These are phyloP conservation scores for Emydocephalus ijimae DNA, from an alignment of 2,113 vertebrate species.

Conservation along the genomic window DNA sequence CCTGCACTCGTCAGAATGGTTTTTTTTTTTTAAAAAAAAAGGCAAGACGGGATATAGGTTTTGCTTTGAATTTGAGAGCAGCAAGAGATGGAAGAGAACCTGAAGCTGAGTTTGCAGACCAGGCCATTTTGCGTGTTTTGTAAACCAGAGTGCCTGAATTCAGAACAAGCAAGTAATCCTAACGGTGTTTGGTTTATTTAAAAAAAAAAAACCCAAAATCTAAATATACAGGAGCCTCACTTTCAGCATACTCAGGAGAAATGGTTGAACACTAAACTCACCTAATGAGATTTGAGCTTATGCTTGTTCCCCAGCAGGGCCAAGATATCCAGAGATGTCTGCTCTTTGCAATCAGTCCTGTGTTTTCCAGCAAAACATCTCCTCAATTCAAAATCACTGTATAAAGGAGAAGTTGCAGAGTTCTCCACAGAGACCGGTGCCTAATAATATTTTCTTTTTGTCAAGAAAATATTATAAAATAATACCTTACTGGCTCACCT, in stretches of 20 bases:
- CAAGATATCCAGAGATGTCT: background rate
- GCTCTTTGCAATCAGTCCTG: background rate
- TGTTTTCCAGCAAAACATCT: background rate
- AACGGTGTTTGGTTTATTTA: background rate
- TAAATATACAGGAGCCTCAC: background rate
- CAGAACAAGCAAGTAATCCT: background rate
- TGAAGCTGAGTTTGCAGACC: background rate
- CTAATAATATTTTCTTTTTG: no score
- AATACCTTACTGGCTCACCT: no score
- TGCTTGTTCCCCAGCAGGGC: background rate
- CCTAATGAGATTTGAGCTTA: background rate
- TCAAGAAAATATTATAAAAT: background rate
- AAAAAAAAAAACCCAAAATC: background rate
- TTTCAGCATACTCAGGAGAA: background rate
- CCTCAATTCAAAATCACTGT: background rate
- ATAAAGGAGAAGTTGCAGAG: no score
- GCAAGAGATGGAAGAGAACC: background rate
- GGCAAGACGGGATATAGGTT: background rate
- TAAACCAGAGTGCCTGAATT: background rate
- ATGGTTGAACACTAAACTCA: background rate
- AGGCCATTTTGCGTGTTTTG: background rate
- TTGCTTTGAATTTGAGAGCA: background rate
- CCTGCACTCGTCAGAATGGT: conserved; percentile 9
- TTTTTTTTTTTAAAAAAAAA: background rate
- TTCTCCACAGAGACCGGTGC: no score